Evolutionary conservation across 2,888 invertebrate genomes (phyloP).

Genomic region (Sacculina carcini): DNA sequence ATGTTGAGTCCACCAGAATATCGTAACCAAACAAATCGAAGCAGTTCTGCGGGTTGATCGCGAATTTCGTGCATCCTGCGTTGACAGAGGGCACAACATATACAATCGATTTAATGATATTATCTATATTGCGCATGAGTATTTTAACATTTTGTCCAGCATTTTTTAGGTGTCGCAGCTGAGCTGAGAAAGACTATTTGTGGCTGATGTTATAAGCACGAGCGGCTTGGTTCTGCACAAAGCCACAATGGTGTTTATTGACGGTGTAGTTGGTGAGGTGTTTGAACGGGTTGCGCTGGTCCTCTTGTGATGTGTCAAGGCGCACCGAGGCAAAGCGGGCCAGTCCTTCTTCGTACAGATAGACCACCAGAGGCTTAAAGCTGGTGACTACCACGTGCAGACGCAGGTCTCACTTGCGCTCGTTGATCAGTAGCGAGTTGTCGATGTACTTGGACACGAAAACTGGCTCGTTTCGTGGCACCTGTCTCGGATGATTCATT

Average conservation of each 20-base stretch:
- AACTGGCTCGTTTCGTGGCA: conserved; percentile 66
- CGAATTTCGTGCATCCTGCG: conserved; percentile 68
- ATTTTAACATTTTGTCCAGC: conserved; percentile 59
- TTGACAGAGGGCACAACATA: conserved; percentile 62
- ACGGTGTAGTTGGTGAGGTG: conserved; percentile 95
- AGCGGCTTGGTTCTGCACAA: conserved; percentile 71
- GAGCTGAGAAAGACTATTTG: conserved; percentile 84
- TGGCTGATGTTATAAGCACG: conserved; percentile 85
- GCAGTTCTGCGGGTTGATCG: conserved; percentile 34
- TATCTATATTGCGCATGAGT: conserved; percentile 76
- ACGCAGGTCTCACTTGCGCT: conserved; percentile 85
- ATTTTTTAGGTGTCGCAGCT: conserved; percentile 62
- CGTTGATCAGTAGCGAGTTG: conserved; percentile 61
- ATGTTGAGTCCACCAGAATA: conserved; percentile 54
- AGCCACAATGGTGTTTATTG: conserved; percentile 87
- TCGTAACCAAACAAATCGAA: conserved; percentile 68
- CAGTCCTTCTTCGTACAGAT: conserved; percentile 85
- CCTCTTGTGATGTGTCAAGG: conserved; percentile 69
- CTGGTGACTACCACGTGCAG: conserved; percentile 84
- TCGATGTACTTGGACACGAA: conserved; percentile 77
- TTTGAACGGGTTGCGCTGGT: conserved; percentile 85
- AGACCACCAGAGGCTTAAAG: conserved; percentile 75
- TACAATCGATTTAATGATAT: conserved; percentile 67
- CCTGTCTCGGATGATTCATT: conserved; percentile 63
- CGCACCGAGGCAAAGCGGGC: conserved; percentile 85